A percentile compares a stretch with the other conserved stretches of the same genome.
Evolutionary conservation across 2,888 invertebrate genomes (phyloP).

Genomic region (Myathropa florea): DNA sequence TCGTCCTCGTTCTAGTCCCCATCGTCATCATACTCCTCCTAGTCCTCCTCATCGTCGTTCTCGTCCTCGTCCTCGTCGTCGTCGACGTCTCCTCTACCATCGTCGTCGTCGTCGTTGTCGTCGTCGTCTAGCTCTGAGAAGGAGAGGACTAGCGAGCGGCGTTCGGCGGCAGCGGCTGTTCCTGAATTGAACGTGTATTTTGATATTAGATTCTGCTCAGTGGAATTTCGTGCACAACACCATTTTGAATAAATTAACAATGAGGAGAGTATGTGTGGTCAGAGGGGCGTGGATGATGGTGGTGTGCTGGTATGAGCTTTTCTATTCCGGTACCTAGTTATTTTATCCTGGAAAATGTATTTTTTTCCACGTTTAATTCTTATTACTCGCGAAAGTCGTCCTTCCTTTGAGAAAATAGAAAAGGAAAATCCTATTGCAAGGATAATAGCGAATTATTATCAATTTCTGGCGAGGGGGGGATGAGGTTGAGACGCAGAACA

Average conservation of each 20-base stretch:
- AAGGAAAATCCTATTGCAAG: slow-evolving; percentile 3
- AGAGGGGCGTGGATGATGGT: slow-evolving; percentile 42
- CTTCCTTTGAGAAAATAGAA: neutral
- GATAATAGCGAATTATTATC: slow-evolving; percentile 12
- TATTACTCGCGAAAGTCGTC: neutral
- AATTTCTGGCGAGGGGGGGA: neutral
- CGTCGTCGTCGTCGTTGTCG: slow-evolving; percentile 8
- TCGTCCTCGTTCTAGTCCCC: slow-evolving; percentile 1
- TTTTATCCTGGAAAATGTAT: neutral
- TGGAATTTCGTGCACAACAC: slow-evolving; percentile 69
- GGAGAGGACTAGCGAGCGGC: slow-evolving; percentile 35
- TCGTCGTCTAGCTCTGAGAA: slow-evolving; percentile 17
- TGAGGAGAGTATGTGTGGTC: slow-evolving; percentile 48
- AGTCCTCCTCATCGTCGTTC: neutral
- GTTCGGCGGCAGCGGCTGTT: too few relatives aligned
- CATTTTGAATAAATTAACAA: slow-evolving; percentile 71
- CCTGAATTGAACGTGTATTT: slow-evolving; percentile 67
- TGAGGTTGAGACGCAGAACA: neutral
- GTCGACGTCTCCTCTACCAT: neutral
- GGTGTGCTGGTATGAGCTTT: neutral
- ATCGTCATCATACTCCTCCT: neutral
- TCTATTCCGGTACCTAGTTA: too few relatives aligned
- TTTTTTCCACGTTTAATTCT: neutral
- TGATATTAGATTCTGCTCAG: slow-evolving; percentile 71
- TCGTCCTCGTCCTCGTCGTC: neutral